phyloP scores from a whole-genome alignment of 2,888 invertebrate species.

The Orthosia cruda region DNA sequence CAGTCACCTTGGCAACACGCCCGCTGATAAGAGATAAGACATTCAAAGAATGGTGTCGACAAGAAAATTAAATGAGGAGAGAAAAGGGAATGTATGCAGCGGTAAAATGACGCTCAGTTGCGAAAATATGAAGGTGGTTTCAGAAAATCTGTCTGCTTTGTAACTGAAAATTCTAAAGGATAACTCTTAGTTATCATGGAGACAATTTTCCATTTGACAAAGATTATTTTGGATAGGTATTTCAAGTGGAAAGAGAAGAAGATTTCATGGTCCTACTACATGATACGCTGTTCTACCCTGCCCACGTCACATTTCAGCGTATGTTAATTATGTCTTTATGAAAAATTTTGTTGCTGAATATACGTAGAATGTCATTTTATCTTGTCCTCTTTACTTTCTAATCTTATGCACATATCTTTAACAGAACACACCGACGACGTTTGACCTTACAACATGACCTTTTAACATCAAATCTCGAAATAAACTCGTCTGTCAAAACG shows the following conservation, averaged over 20 bases:
- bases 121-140: neutral
- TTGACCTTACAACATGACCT: neutral
- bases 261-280: no score
- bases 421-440: neutral
- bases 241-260: no score
- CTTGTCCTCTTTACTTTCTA: neutral
- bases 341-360: no score
- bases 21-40: constrained; percentile 34
- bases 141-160: neutral
- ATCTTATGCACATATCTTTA: neutral
- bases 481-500: constrained; percentile 25
- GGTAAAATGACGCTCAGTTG: neutral
- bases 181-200: neutral
- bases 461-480: constrained; percentile 5
- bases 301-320: no score
- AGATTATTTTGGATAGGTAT: no score
- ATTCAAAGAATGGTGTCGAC: constrained; percentile 46
- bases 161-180: no score
- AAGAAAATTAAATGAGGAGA: constrained; percentile 41
- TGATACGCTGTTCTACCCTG: no score
- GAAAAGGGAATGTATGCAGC: constrained; percentile 40
- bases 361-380: no score
- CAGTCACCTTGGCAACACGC: constrained; percentile 55
- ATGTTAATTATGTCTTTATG: neutral
- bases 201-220: no score